Conservation (phyloP, 2,888 invertebrate species). For the Carterocephalus palaemon region DNA sequence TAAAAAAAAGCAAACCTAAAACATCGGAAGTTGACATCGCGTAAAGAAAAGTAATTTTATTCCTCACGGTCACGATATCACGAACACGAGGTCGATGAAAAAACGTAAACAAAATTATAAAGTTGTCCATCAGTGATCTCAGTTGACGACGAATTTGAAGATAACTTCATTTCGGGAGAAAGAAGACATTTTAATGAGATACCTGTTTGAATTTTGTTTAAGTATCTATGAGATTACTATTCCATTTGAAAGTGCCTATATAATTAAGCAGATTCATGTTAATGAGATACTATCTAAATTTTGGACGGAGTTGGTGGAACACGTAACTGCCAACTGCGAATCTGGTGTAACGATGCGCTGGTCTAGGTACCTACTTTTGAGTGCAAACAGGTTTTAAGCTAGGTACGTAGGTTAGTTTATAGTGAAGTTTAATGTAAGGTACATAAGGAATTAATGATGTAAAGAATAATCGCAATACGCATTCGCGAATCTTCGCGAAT, state of each 20-base stretch:
- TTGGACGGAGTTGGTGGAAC: no score
- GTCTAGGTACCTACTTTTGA: no score
- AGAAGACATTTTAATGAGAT: slow-evolving; percentile 3
- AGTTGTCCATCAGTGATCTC: slow-evolving; percentile 10
- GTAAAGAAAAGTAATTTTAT: slow-evolving; percentile 22
- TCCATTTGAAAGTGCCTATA: slow-evolving; percentile 10
- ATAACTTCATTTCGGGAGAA: background rate
- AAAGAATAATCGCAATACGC: no score
- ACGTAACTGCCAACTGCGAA: no score
- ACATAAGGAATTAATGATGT: no score
- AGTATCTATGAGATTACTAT: background rate
- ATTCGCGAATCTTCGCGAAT: no score
- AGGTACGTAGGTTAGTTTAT: no score
- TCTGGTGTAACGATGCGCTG: no score
- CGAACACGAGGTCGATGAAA: slow-evolving; percentile 26
- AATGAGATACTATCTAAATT: slow-evolving; percentile 4
- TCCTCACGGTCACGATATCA: slow-evolving; percentile 30
- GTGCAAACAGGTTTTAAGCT: no score
- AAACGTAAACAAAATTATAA: slow-evolving; percentile 24
- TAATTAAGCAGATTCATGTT: slow-evolving; percentile 8
- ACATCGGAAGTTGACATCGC: slow-evolving; percentile 32
- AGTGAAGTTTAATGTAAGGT: no score
- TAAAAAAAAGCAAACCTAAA: no score
- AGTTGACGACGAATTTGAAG: no score
- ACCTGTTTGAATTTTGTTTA: background rate